Evolutionary conservation across 2,797 vertebrate genomes (phyloP).

Genomic region (Molossus alvarezi): DNA sequence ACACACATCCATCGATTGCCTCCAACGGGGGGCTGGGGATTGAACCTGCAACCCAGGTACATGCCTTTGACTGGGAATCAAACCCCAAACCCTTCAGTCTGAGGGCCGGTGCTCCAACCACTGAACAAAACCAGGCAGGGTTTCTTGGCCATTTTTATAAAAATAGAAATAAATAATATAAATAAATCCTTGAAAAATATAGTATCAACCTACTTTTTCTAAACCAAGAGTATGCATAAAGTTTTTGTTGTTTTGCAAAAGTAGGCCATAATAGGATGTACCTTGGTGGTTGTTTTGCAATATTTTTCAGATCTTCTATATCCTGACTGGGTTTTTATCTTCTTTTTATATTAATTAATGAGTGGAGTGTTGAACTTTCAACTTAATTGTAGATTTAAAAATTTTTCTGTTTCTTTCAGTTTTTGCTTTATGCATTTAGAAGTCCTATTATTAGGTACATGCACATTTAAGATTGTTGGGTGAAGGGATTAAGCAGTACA

Average conservation of each 20-base stretch:
- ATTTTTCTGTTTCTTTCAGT: not conserved
- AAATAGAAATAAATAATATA: not conserved
- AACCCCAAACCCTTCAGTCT: too few relatives aligned
- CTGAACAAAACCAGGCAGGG: too few relatives aligned
- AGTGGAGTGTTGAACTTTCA: not conserved
- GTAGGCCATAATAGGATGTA: not conserved
- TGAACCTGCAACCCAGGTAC: too few relatives aligned
- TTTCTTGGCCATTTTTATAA: not conserved
- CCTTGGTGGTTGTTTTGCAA: not conserved
- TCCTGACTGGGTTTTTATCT: not conserved
- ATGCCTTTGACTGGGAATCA: too few relatives aligned
- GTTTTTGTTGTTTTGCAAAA: not conserved
- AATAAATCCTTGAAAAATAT: not conserved
- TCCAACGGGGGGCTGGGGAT: too few relatives aligned
- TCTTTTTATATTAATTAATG: not conserved
- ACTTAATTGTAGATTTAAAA: not conserved
- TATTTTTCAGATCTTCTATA: not conserved
- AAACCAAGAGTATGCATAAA: not conserved
- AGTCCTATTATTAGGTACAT: not conserved
- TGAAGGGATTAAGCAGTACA: not conserved
- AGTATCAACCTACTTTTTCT: not conserved
- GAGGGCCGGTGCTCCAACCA: too few relatives aligned
- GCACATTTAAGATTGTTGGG: not conserved
- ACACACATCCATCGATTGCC: too few relatives aligned
- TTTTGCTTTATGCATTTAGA: slow-evolving; percentile 26